These are phyloP conservation scores for Propithecus deckenii DNA, from an alignment of 2,797 vertebrate species.

Conservation along the genomic window DNA sequence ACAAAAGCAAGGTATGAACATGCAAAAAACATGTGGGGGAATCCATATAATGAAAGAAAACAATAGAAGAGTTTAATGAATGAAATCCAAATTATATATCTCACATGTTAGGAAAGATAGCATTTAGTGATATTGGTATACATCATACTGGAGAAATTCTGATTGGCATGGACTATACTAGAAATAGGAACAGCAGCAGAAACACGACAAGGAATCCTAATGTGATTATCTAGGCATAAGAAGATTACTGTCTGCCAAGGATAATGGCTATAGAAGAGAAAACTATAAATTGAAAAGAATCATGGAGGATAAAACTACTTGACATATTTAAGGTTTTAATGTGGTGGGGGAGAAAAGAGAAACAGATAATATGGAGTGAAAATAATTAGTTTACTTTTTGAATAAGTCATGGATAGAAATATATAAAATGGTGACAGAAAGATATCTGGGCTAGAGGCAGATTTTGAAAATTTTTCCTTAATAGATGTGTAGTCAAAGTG, in stretches of 20 bases:
- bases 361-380: not conserved
- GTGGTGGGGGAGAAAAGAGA: not conserved
- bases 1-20: not conserved
- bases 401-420: not conserved
- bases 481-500: not conserved
- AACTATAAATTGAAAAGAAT: not conserved
- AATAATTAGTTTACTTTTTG: not conserved
- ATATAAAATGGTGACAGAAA: not conserved
- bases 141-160: not conserved
- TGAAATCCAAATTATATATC: not conserved
- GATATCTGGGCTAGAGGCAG: not conserved
- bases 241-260: not conserved
- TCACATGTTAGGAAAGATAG: not conserved
- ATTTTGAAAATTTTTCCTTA: not conserved
- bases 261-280: not conserved
- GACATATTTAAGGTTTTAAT: not conserved
- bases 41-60: not conserved
- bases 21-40: not conserved
- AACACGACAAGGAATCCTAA: not conserved
- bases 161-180: not conserved
- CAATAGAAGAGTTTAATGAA: not conserved
- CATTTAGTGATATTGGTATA: not conserved
- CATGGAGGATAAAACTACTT: not conserved
- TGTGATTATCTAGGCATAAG: not conserved
- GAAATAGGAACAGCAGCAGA: not conserved